Conservation (phyloP, 2,888 invertebrate genomes). For the Hypselothyrea guttata region DNA sequence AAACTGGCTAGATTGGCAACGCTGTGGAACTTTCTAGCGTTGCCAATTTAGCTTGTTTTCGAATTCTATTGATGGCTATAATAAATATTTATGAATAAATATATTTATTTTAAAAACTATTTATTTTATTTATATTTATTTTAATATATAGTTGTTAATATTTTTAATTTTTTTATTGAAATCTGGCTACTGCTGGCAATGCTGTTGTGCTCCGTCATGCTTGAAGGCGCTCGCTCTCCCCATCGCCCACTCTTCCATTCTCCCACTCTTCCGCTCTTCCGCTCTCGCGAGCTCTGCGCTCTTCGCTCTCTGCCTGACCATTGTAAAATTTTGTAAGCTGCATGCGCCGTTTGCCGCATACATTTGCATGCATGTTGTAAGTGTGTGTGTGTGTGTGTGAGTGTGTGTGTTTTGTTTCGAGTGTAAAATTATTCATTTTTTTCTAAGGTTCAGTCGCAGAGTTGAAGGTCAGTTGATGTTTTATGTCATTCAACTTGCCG, state of each 20-base stretch:
- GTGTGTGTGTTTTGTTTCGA: conserved; percentile 49
- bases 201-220: conserved; percentile 23
- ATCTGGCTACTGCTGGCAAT: too few species aligned
- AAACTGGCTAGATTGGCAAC: too few species aligned
- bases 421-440: conserved; percentile 80
- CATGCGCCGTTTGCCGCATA: conserved; percentile 56
- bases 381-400: conserved; percentile 20
- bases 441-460: conserved; percentile 82
- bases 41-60: too few species aligned
- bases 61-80: too few species aligned
- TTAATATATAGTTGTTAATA: too few species aligned
- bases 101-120: too few species aligned
- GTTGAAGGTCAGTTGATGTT: conserved; percentile 83
- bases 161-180: too few species aligned
- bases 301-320: conserved; percentile 29
- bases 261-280: conserved; percentile 16
- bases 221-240: conserved; percentile 30
- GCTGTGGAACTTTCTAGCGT: too few species aligned
- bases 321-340: conserved; percentile 66
- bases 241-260: conserved; percentile 32
- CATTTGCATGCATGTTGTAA: conserved; percentile 61
- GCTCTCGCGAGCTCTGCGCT: conserved; percentile 7
- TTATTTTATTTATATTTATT: too few species aligned
- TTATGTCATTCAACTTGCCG: conserved; percentile 82
- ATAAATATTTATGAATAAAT: too few species aligned